Evolutionary conservation across 2,797 vertebrate species (phyloP).

Genomic region (Natrix natrix): DNA sequence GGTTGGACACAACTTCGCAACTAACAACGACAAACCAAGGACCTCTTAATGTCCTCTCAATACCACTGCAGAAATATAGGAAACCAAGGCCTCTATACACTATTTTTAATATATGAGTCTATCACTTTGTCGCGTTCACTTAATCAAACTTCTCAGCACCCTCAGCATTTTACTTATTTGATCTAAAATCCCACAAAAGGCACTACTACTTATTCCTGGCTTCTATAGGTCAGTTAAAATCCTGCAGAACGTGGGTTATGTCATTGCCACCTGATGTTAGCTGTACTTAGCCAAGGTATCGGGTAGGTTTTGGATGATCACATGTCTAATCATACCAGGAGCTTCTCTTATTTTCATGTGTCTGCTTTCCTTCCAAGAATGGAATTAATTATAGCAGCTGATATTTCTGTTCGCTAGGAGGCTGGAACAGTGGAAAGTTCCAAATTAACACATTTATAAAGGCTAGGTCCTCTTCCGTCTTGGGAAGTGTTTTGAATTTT

Average conservation of each 20-base stretch:
- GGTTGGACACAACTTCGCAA: no score
- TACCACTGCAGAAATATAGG: neutral
- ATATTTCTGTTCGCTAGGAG: neutral
- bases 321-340: neutral
- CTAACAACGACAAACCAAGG: neutral
- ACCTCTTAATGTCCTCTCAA: neutral
- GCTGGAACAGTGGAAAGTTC: neutral
- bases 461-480: neutral
- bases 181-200: neutral
- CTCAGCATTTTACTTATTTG: neutral
- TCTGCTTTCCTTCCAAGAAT: slow-evolving; percentile 15
- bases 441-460: neutral
- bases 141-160: neutral
- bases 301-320: neutral
- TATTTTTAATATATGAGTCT: neutral
- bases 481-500: neutral
- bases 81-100: neutral
- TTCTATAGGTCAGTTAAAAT: neutral
- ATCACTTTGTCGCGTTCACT: neutral
- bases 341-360: neutral
- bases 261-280: neutral
- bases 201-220: neutral
- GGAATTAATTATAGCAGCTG: slow-evolving; percentile 10
- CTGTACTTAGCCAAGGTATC: neutral
- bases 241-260: neutral